Percentiles rank a stretch among this genome's conserved stretches.
Conservation (phyloP, 2,797 vertebrate genomes). For the Gymnoscopelus braueri region DNA sequence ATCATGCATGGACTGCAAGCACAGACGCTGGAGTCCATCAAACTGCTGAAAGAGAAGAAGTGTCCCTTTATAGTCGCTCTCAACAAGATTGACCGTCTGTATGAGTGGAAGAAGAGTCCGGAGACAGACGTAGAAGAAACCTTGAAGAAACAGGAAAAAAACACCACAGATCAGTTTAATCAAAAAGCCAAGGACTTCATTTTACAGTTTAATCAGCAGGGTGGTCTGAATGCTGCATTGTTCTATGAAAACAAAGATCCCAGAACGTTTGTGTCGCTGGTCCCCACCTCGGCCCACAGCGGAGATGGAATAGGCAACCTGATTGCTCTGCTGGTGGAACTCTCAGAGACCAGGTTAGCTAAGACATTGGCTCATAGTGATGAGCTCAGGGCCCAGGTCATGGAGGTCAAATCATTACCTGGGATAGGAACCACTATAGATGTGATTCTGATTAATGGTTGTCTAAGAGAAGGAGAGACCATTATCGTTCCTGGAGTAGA, state of each 20-base stretch:
- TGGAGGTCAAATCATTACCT: slow-evolving; percentile 99
- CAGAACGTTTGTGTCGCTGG: slow-evolving; percentile 93
- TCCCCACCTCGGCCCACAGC: slow-evolving; percentile 97
- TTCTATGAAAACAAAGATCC: slow-evolving; percentile 97
- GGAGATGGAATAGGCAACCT: slow-evolving; percentile 98
- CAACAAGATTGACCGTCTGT: slow-evolving; percentile 98
- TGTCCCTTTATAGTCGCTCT: slow-evolving; percentile 98
- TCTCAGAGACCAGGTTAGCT: slow-evolving; percentile 95
- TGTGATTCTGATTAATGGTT: slow-evolving; percentile 95
- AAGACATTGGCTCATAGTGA: slow-evolving; percentile 92
- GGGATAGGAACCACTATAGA: slow-evolving; percentile 99
- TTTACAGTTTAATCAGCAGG: slow-evolving; percentile 97
- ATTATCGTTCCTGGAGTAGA: slow-evolving; percentile 97
- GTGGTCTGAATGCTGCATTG: slow-evolving; percentile 94
- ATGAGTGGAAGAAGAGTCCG: slow-evolving; percentile 98
- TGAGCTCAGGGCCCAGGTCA: slow-evolving; percentile 95
- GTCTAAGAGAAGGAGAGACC: slow-evolving; percentile 91
- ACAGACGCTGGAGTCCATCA: slow-evolving; percentile 98
- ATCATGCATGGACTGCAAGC: slow-evolving; percentile 99
- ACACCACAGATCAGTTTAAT: slow-evolving; percentile 98
- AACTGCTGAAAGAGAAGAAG: slow-evolving; percentile 97
- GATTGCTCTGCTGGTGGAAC: slow-evolving; percentile 91
- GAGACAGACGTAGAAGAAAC: slow-evolving; percentile 91
- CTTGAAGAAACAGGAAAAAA: slow-evolving; percentile 99
- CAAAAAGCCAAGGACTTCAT: slow-evolving; percentile 91